phyloP scores from a whole-genome alignment of 2,888 invertebrate species.

The Epiblema foenella region DNA sequence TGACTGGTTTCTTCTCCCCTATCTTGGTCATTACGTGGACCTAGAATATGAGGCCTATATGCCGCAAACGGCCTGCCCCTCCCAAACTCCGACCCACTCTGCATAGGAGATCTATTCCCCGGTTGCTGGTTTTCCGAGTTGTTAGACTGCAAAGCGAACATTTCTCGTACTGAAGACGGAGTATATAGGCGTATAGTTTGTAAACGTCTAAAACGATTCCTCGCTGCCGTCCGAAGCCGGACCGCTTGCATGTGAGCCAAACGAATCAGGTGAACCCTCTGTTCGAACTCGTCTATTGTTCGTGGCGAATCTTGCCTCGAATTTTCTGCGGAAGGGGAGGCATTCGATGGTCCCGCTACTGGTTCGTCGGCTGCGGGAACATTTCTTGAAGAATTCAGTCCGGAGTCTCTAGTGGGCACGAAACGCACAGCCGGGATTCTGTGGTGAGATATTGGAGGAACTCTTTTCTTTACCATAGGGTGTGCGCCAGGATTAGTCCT shows the following conservation, averaged over 20 bases:
- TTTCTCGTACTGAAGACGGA: slow-evolving; percentile 75
- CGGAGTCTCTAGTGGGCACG: slow-evolving; percentile 58
- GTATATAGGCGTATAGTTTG: slow-evolving; percentile 77
- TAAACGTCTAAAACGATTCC: slow-evolving; percentile 71
- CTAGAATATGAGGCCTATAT: slow-evolving; percentile 61
- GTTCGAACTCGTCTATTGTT: slow-evolving; percentile 66
- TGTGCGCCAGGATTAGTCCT: slow-evolving; percentile 73
- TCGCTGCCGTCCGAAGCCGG: slow-evolving; percentile 71
- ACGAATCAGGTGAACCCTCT: slow-evolving; percentile 73
- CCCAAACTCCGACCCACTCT: slow-evolving; percentile 52
- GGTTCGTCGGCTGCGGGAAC: slow-evolving; percentile 61
- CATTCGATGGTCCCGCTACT: slow-evolving; percentile 67
- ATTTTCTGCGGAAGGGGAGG: slow-evolving; percentile 50
- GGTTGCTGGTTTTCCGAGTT: slow-evolving; percentile 57
- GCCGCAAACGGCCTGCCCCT: slow-evolving; percentile 57
- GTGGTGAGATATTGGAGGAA: slow-evolving; percentile 69
- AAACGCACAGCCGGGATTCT: slow-evolving; percentile 72
- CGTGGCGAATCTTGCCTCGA: slow-evolving; percentile 54
- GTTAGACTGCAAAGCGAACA: slow-evolving; percentile 67
- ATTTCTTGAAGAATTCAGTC: slow-evolving; percentile 51
- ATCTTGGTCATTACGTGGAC: slow-evolving; percentile 55
- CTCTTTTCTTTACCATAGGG: slow-evolving; percentile 68
- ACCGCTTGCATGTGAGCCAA: slow-evolving; percentile 76
- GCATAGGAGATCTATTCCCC: slow-evolving; percentile 55
- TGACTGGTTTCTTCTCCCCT: slow-evolving; percentile 55